Base-by-base conservation (phyloP, 2,888 invertebrate species). In the Boloria selene region DNA sequence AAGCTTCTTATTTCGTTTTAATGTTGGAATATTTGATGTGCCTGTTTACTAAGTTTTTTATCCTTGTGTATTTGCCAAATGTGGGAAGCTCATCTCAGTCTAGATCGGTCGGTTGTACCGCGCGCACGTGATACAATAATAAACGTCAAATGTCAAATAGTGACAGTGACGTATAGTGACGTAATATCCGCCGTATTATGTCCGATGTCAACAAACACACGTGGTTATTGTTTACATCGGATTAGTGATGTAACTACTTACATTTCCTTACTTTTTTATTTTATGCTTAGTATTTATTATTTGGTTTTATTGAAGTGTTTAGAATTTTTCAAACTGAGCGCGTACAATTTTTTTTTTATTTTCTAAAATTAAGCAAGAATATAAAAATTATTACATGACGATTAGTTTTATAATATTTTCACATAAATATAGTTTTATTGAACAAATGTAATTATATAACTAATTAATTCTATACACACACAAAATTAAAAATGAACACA, bases 21-120 rank as follows among this genome's bases (percentile, higher is more conserved):
- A 55, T 55, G 67, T 61, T 64, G 61, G 61, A 56, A 59, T 72
- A 63, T 71, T 83, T 84, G 82, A 82, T 82, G 79, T 77, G 76
- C 77, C 77, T 84, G 79, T 84, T 84, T 83, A 80, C 82, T 80
- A 83, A 81, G 81, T 79, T 82, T 85, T 85, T 84, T 82, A 81
- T 83, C 77, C 79, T 80, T 76, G 79, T 77, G 75, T 80, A 80
- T 84, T 86, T 86, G 81, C 81, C 80, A 82, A 84, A 79, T 76
- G 75, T 77, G 77, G 74, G 78, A 71, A 76, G 79, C 77, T 78
- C 79, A 82, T 83, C 80, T 85, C 87, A 89, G 86, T 88, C 84
- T 85, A 85, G 83, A 85, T 80, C 84, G 79, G 82, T 77, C 85
- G 81, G 80, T 76, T 81, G 84, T 70, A 77, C 79, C 76, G 80